A percentile compares a stretch with the other conserved stretches of the same genome.
phyloP scores from a whole-genome alignment of 2,797 vertebrate species.

The Chiloscyllium punctatum region DNA sequence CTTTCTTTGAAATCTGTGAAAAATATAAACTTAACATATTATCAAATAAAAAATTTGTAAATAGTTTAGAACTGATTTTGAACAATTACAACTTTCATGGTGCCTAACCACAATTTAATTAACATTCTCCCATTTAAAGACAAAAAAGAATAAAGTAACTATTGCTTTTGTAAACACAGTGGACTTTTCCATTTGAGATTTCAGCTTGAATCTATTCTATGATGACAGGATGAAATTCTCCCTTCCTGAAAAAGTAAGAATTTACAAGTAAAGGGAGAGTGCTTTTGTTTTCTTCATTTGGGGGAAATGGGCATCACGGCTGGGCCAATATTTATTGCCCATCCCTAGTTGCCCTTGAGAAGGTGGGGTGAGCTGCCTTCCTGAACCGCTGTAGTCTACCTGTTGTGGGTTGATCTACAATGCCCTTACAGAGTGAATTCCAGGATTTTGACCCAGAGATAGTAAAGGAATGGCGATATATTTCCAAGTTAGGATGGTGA shows the following conservation, averaged over 20 bases:
- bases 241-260: not conserved
- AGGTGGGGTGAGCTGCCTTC: too few relatives aligned
- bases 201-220: not conserved
- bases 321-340: too few relatives aligned
- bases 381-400: too few relatives aligned
- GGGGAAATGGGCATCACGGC: too few relatives aligned
- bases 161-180: not conserved
- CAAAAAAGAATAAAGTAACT: not conserved
- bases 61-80: not conserved
- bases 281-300: not conserved
- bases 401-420: too few relatives aligned
- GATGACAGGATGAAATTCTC: not conserved
- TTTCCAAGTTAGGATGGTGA: too few relatives aligned
- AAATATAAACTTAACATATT: not conserved
- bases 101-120: not conserved
- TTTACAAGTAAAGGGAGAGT: not conserved
- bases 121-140: not conserved
- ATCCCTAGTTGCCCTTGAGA: too few relatives aligned
- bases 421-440: too few relatives aligned
- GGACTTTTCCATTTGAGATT: not conserved
- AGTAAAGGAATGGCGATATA: too few relatives aligned
- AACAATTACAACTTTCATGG: not conserved
- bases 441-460: too few relatives aligned
- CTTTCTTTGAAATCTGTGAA: not conserved
- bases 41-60: not conserved